Evolutionary conservation across 2,888 invertebrate genomes (phyloP).

Genomic region (Ganaspis brasiliensis): DNA sequence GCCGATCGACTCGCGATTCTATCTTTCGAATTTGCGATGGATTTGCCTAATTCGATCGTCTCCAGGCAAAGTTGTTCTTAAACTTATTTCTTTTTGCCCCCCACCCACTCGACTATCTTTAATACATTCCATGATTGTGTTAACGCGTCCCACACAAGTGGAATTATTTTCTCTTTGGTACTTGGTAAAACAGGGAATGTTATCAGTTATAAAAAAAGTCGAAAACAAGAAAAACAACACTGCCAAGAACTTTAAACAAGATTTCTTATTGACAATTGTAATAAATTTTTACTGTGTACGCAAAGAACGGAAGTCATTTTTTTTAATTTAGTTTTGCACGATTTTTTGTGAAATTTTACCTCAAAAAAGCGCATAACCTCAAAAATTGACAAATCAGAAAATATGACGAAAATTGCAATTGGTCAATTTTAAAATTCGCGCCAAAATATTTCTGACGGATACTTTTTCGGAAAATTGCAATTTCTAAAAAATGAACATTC

Average conservation of each 20-base stretch:
- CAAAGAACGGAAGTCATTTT: background rate
- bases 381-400: too few relatives aligned
- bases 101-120: constrained; percentile 1
- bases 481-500: too few relatives aligned
- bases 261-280: background rate
- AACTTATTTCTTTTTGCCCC: constrained; percentile 18
- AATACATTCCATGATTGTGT: constrained; percentile 26
- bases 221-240: constrained; percentile 3
- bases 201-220: background rate
- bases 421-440: too few relatives aligned
- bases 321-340: too few relatives aligned
- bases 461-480: too few relatives aligned
- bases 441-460: too few relatives aligned
- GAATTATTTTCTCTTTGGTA: constrained; percentile 27
- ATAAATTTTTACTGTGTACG: background rate
- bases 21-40: constrained; percentile 35
- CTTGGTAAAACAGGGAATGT: constrained; percentile 13
- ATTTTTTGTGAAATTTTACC: too few relatives aligned
- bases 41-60: constrained; percentile 42
- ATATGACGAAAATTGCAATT: too few relatives aligned
- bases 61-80: constrained; percentile 32
- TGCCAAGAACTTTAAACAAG: background rate
- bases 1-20: constrained; percentile 18
- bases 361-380: too few relatives aligned
- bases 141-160: constrained; percentile 40